Evolutionary conservation across 2,113 vertebrate species (phyloP), one percentile per base, ranked within the genome.

Genomic region (Neofelis nebulosa): DNA sequence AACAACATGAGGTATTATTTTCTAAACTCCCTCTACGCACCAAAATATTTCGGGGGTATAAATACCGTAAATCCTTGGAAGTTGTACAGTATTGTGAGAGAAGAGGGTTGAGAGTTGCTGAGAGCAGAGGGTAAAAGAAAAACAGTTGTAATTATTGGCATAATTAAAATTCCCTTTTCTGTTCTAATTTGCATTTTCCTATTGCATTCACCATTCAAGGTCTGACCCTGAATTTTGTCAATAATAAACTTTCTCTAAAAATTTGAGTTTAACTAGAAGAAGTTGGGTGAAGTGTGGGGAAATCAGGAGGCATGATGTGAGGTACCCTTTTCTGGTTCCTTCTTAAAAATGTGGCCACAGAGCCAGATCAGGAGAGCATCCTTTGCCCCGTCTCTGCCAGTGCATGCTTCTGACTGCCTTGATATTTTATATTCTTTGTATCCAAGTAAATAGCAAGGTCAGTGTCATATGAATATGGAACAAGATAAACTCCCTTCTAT

Each of bases 221-320:
- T 65, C 19, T 74, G 52, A 38, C 36, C 52, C 52, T 2, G 0
- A 50, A 87, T 76, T 76, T 94, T 78, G 18, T 3, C 31, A 74
- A 57, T 71, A 93, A 89, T 76, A 4, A 36, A 57, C 83, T 96
- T 89, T 88, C 31, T 94, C 31, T 84, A 81, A 63, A 79, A 92
- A 7, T 55, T 76, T 92, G 73, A 80, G 91, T 94, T 96, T 96
- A 73, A 89, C 11, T 57, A 27, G 31, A 16, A n/a, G 71, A 95
- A 12, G 65, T 91, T 89, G 91, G 29, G 19, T 52, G 69, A 88
- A 63, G 29, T 27, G 0, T 52, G 63, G 94, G 93, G 61, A 27
- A 86, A 95, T 0, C 4, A 95, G 38, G 4, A 95, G 38, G 2
- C 29, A 50, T 21, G 14, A 41, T 41, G 36, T 18, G 29, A 48